phyloP scores from a whole-genome alignment of 2,797 vertebrate species.

The Salmo trutta region DNA sequence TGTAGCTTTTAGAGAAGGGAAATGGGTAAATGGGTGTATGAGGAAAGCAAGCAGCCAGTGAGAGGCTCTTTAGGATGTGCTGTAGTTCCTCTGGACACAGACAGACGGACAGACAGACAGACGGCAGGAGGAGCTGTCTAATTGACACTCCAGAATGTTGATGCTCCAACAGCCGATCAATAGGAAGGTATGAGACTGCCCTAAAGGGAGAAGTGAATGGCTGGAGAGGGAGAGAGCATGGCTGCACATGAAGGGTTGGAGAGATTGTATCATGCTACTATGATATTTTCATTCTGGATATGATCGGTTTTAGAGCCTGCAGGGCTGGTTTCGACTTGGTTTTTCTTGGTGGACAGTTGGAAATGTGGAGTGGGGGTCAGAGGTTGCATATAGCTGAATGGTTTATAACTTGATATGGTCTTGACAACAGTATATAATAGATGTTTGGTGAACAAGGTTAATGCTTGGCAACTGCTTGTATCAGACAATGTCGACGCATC shows the following conservation, averaged over 20 bases:
- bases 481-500: not conserved
- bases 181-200: conserved; percentile 45
- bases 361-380: not conserved
- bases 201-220: not conserved
- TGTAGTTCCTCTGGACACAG: conserved; percentile 41
- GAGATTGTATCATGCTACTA: not conserved
- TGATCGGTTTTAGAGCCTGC: not conserved
- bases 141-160: conserved; percentile 70
- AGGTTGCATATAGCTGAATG: not conserved
- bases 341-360: not conserved
- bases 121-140: conserved; percentile 60
- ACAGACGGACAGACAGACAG: conserved; percentile 47
- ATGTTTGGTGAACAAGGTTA: not conserved
- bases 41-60: conserved; percentile 19
- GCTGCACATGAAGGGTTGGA: not conserved
- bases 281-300: not conserved
- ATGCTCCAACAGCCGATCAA: conserved; percentile 67
- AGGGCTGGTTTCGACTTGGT: not conserved
- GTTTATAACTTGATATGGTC: not conserved
- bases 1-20: conserved; percentile 49
- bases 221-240: not conserved
- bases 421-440: not conserved
- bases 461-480: not conserved
- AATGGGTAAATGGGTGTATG: not conserved
- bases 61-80: conserved; percentile 50